phyloP scores from a whole-genome alignment of 2,888 invertebrate species.

The Crocallis elinguaria region DNA sequence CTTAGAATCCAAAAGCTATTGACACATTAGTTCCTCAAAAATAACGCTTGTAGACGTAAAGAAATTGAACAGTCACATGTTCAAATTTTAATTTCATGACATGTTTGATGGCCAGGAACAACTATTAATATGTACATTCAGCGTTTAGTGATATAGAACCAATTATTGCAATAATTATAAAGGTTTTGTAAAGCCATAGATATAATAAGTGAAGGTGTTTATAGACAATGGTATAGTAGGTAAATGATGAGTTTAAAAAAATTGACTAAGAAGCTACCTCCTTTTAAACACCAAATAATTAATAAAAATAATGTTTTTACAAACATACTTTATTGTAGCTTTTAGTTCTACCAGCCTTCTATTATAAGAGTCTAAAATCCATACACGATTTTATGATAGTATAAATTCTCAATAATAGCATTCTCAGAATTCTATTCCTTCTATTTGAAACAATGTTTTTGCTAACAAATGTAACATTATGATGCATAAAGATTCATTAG shows the following conservation, averaged over 20 bases:
- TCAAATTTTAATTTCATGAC: background rate
- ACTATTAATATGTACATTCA: background rate
- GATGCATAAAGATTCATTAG: too few species aligned
- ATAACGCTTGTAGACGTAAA: background rate
- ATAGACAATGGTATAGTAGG: slow-evolving; percentile 23
- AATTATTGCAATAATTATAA: slow-evolving; percentile 10
- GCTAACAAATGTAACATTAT: too few species aligned
- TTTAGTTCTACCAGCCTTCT: slow-evolving; percentile 4
- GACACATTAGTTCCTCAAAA: background rate
- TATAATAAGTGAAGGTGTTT: slow-evolving; percentile 15
- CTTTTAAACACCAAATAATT: slow-evolving; percentile 21
- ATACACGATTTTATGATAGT: background rate
- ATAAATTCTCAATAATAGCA: background rate
- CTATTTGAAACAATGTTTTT: too few species aligned
- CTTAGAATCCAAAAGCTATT: background rate
- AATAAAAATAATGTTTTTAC: slow-evolving; percentile 7
- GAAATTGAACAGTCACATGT: background rate
- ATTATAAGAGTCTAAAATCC: background rate
- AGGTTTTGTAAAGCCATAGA: background rate
- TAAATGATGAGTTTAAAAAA: slow-evolving; percentile 1
- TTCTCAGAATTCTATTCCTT: background rate
- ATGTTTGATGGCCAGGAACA: background rate
- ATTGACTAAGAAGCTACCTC: slow-evolving; percentile 23
- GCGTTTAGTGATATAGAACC: background rate
- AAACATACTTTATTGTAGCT: background rate